Evolutionary conservation across 2,113 vertebrate species (phyloP).

Genomic region (western clawed frog (Xenopus tropicalis)): UCB_Xtro_10.0 CM004451.2:5314001-5314500

Average conservation of each 20-base stretch:
- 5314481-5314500: constrained; percentile 27
- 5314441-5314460: constrained; percentile 38
- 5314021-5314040: too few relatives aligned
- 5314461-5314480: constrained; percentile 18
- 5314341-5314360: constrained; percentile 41
- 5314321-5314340: constrained; percentile 55
- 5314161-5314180: too few relatives aligned
- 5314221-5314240: too few relatives aligned
- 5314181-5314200: too few relatives aligned
- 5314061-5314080: too few relatives aligned
- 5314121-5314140: too few relatives aligned
- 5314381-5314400: constrained; percentile 35
- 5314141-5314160: too few relatives aligned
- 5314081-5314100: too few relatives aligned
- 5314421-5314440: constrained; percentile 42
- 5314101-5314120: too few relatives aligned
- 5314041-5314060: too few relatives aligned
- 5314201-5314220: constrained; percentile 20
- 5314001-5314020: too few relatives aligned
- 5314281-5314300: constrained; percentile 59
- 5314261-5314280: constrained; percentile 71
- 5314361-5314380: constrained; percentile 42
- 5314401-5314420: constrained; percentile 38
- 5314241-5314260: constrained; percentile 63
- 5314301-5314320: constrained; percentile 56